Percentiles rank a stretch among this genome's conserved stretches.
Evolutionary conservation across 37 sponge, comb jelly and placozoan genomes (phyloP).

Genomic region (Hexactinellida sp.): DNA sequence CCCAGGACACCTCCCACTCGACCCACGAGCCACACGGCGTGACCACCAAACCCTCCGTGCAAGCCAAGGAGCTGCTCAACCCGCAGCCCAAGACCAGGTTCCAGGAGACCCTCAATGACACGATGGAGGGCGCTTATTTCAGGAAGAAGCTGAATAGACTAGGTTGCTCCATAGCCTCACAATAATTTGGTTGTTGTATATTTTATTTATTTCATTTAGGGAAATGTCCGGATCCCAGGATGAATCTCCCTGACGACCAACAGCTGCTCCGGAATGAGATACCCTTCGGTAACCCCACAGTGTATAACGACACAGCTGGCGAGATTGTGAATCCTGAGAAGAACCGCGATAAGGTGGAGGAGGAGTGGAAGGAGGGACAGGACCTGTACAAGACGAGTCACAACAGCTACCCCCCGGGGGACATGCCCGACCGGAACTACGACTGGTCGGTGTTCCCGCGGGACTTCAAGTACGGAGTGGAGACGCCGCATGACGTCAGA

Average conservation of each 20-base stretch:
- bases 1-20: slow-evolving; percentile 27
- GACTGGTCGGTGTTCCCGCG: slow-evolving; percentile 76
- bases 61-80: slow-evolving; percentile 66
- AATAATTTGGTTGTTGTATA: background rate
- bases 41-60: slow-evolving; percentile 43
- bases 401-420: slow-evolving; percentile 24
- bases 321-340: slow-evolving; percentile 74
- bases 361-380: slow-evolving; percentile 38
- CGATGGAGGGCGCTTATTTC: slow-evolving; percentile 51
- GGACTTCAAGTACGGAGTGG: slow-evolving; percentile 67
- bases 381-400: slow-evolving; percentile 67
- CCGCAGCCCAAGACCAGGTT: slow-evolving; percentile 58
- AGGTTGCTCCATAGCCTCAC: slow-evolving; percentile 18
- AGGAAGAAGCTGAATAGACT: slow-evolving; percentile 64
- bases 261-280: background rate
- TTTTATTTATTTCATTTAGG: background rate
- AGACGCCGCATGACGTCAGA: slow-evolving; percentile 84
- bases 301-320: slow-evolving; percentile 48
- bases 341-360: slow-evolving; percentile 36
- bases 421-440: slow-evolving; percentile 75
- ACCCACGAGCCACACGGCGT: slow-evolving; percentile 41
- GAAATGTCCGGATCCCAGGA: background rate
- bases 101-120: slow-evolving; percentile 41
- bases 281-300: slow-evolving; percentile 12
- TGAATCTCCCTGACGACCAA: slow-evolving; percentile 6